phyloP scores from a whole-genome alignment of 2,113 vertebrate genomes.

The Colistium nudipinnis region DNA sequence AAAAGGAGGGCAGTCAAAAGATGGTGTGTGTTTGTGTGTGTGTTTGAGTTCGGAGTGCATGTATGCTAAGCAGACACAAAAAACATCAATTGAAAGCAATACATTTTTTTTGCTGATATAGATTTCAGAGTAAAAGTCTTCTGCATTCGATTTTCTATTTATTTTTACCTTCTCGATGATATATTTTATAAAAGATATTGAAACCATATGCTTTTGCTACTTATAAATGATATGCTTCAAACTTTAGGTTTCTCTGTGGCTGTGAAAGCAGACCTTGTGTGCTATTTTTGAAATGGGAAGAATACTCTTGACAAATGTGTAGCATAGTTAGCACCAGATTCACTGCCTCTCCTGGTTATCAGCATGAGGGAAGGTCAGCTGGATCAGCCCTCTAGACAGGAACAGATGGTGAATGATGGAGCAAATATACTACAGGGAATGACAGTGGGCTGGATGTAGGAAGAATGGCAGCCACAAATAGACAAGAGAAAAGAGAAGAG shows the following conservation, averaged over 20 bases:
- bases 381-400: slow-evolving; percentile 19
- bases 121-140: neutral
- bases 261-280: neutral
- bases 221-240: too few relatives aligned
- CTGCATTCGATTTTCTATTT: neutral
- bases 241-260: too few relatives aligned
- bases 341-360: slow-evolving; percentile 21
- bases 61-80: too few relatives aligned
- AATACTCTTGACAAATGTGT: neutral
- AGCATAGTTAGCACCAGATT: slow-evolving; percentile 37
- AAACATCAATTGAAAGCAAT: too few relatives aligned
- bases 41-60: too few relatives aligned
- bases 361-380: slow-evolving; percentile 39
- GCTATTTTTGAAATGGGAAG: neutral
- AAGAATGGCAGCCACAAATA: neutral
- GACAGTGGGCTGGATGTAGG: neutral
- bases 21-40: too few relatives aligned
- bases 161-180: neutral
- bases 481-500: neutral
- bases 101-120: too few relatives aligned
- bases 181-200: too few relatives aligned
- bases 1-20: slow-evolving; percentile 2
- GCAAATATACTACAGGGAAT: slow-evolving; percentile 2
- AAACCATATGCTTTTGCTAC: too few relatives aligned
- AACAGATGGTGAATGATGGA: slow-evolving; percentile 40